phyloP scores from a whole-genome alignment of 2,888 invertebrate genomes.

The Tetranychus piercei region DNA sequence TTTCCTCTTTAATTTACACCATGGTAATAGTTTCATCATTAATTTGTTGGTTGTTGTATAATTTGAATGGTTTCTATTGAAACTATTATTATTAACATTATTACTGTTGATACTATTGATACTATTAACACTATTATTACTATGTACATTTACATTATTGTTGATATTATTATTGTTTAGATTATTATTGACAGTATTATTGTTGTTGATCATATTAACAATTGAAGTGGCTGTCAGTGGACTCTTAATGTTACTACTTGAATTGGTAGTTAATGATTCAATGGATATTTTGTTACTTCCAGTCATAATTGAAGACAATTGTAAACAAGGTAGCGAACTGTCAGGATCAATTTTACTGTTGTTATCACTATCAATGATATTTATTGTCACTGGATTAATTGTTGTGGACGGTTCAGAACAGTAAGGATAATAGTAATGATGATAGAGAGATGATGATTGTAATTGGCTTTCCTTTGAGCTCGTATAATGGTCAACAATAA shows the following conservation, averaged over 20 bases:
- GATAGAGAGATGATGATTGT: background rate
- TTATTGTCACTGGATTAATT: background rate
- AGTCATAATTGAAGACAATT: background rate
- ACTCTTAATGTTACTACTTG: background rate
- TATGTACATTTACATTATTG: background rate
- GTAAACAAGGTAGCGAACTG: background rate
- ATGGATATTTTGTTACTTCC: background rate
- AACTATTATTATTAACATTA: background rate
- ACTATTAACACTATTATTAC: background rate
- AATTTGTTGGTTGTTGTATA: conserved; percentile 1
- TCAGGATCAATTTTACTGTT: conserved; percentile 1
- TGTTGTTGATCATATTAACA: background rate
- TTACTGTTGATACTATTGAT: background rate
- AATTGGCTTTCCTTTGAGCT: background rate
- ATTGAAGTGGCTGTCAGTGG: background rate
- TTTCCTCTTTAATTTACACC: conserved; percentile 10
- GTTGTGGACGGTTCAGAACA: background rate
- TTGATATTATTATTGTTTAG: background rate
- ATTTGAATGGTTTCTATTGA: background rate
- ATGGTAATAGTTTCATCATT: conserved; percentile 9
- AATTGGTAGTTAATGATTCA: background rate
- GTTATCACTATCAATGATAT: background rate
- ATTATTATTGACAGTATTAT: background rate
- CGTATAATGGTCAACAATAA: background rate
- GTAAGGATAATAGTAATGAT: background rate